Evolutionary conservation across 2,888 invertebrate species (phyloP).

Genomic region (Aspidiotus destructor): DNA sequence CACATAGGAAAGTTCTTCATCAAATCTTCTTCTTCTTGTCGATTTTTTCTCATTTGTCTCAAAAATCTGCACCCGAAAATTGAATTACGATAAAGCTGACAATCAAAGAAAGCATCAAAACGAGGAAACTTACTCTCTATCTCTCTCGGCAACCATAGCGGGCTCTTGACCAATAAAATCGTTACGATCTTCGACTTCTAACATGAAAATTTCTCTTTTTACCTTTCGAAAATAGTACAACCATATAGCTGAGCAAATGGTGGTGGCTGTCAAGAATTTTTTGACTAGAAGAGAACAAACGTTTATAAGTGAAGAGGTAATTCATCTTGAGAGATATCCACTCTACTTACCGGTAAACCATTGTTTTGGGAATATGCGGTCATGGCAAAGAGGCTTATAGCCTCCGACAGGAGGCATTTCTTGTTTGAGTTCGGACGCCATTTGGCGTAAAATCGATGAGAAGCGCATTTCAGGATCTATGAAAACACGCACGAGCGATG

Average conservation of each 20-base stretch:
- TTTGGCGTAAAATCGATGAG: neutral
- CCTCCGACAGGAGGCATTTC: slow-evolving; percentile 92
- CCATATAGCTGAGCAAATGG: slow-evolving; percentile 16
- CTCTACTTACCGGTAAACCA: slow-evolving; percentile 55
- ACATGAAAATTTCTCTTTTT: slow-evolving; percentile 8
- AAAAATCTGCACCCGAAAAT: slow-evolving; percentile 46
- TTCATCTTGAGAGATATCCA: neutral
- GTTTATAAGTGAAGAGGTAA: neutral
- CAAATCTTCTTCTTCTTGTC: slow-evolving; percentile 72
- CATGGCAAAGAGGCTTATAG: slow-evolving; percentile 64
- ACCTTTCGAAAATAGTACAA: slow-evolving; percentile 23
- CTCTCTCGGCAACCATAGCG: slow-evolving; percentile 69
- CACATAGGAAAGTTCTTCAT: slow-evolving; percentile 87
- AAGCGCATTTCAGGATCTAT: no score
- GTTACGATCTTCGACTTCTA: slow-evolving; percentile 63
- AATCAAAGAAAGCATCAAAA: neutral
- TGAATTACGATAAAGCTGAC: slow-evolving; percentile 11
- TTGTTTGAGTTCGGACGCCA: slow-evolving; percentile 48
- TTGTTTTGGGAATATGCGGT: slow-evolving; percentile 60
- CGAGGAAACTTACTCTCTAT: slow-evolving; percentile 55
- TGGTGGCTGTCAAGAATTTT: slow-evolving; percentile 15
- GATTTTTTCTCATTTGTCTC: slow-evolving; percentile 65
- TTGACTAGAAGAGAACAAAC: slow-evolving; percentile 15
- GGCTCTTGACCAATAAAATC: slow-evolving; percentile 66
- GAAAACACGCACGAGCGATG: no score